A percentile compares a stretch with the other conserved stretches of the same genome.
These are phyloP conservation scores for Aphrophora alni DNA, from an alignment of 2,888 invertebrate species.

Conservation along the genomic window DNA sequence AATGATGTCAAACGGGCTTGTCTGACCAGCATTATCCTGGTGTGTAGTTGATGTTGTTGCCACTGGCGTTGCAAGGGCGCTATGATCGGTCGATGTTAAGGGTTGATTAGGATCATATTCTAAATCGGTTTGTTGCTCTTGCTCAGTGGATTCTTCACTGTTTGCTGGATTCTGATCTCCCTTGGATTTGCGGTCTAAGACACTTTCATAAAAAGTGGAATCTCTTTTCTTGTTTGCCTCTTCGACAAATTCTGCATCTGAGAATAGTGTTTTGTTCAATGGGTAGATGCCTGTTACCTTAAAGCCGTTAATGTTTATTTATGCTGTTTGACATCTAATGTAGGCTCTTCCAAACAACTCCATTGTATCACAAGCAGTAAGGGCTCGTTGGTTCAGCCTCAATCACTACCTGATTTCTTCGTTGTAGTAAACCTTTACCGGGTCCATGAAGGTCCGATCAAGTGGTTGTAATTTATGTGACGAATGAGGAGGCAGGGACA, in stretches of 20 bases:
- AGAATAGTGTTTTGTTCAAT: conserved; percentile 22
- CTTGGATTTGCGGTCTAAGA: background rate
- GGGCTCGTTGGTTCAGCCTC: background rate
- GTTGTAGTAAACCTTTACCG: background rate
- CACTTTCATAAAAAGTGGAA: conserved; percentile 4
- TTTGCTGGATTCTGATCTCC: too few relatives aligned
- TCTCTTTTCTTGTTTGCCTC: background rate
- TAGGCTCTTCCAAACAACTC: conserved; percentile 29
- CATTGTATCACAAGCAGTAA: conserved; percentile 15
- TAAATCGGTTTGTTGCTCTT: too few relatives aligned
- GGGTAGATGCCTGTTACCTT: conserved; percentile 29
- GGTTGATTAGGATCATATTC: too few relatives aligned
- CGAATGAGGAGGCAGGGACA: background rate
- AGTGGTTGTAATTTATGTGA: background rate
- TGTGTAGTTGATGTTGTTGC: too few relatives aligned
- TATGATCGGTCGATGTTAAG: too few relatives aligned
- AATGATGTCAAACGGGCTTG: too few relatives aligned
- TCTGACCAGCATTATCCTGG: too few relatives aligned
- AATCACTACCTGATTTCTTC: conserved; percentile 14
- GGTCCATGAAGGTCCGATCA: background rate
- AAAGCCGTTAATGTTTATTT: conserved; percentile 25
- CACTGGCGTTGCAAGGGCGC: too few relatives aligned
- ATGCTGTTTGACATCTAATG: conserved; percentile 22
- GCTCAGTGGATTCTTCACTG: too few relatives aligned
- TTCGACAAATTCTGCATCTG: conserved; percentile 22